Conservation (phyloP, 2,113 vertebrate species). For the Micromys minutus region DNA sequence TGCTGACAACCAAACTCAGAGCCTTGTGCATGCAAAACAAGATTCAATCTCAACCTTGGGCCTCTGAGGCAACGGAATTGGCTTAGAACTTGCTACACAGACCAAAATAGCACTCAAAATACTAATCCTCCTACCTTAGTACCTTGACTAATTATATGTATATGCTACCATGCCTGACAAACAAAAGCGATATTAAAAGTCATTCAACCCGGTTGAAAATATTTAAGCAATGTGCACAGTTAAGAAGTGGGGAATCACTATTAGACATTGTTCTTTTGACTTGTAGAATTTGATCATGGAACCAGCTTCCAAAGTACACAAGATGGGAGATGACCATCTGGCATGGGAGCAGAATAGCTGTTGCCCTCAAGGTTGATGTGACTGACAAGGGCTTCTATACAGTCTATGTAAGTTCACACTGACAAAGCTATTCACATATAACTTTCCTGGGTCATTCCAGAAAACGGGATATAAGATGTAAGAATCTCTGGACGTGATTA, state of each 20-base stretch:
- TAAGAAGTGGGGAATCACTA: background rate
- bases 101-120: background rate
- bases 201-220: constrained; percentile 67
- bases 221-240: background rate
- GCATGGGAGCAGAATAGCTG: background rate
- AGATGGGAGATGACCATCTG: rapidly evolving
- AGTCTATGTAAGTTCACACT: too few relatives aligned
- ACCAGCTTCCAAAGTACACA: background rate
- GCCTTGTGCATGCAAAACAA: background rate
- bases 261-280: background rate
- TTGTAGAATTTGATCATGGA: rapidly evolving
- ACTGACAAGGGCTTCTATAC: too few relatives aligned
- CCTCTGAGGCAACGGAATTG: background rate
- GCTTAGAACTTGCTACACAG: background rate
- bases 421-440: too few relatives aligned
- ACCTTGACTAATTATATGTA: background rate
- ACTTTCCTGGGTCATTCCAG: background rate
- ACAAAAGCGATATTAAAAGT: constrained; percentile 19
- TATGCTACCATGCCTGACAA: background rate
- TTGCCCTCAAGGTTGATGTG: background rate
- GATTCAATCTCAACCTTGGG: background rate
- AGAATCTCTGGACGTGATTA: background rate
- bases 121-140: background rate
- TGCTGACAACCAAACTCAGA: background rate
- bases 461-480: background rate